A percentile compares a stretch with the other conserved stretches of the same genome.
Evolutionary conservation across 2,113 vertebrate species (phyloP).

Genomic region (Pao palembangensis): DNA sequence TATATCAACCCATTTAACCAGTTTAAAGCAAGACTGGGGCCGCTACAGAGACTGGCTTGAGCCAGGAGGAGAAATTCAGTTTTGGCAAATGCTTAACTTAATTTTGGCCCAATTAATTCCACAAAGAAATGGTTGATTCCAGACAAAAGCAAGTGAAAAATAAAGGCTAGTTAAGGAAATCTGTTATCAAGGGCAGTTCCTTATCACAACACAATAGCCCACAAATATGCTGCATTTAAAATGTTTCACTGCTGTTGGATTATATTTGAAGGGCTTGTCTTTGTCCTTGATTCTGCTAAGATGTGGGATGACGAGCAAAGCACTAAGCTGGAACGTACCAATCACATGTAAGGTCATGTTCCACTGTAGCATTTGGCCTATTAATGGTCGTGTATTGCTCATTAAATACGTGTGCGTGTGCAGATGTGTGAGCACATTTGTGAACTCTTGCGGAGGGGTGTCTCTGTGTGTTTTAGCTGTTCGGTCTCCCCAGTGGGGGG

Average conservation of each 20-base stretch:
- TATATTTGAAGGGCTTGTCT: constrained; percentile 32
- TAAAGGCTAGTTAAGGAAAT: constrained; percentile 55
- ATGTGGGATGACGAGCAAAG: constrained; percentile 37
- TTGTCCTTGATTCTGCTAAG: constrained; percentile 45
- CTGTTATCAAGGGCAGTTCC: constrained; percentile 48
- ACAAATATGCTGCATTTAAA: constrained; percentile 48
- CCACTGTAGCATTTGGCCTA: constrained; percentile 55
- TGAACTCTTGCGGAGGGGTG: constrained; percentile 16
- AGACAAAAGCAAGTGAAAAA: constrained; percentile 34
- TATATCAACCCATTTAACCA: constrained; percentile 14
- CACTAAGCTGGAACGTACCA: constrained; percentile 25
- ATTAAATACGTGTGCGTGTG: constrained; percentile 34
- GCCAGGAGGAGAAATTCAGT: constrained; percentile 40
- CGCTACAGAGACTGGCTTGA: constrained; percentile 6
- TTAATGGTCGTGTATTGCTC: constrained; percentile 60
- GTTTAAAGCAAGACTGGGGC: background rate
- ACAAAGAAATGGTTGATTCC: constrained; percentile 30
- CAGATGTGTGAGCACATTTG: constrained; percentile 19
- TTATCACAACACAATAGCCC: constrained; percentile 39
- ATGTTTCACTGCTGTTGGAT: constrained; percentile 35
- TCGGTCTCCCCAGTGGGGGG: constrained; percentile 59
- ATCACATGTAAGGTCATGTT: constrained; percentile 49
- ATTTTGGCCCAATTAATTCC: constrained; percentile 44
- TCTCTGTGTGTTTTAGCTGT: constrained; percentile 48
- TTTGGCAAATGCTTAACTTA: constrained; percentile 39